Percentiles rank a stretch among this genome's conserved stretches.
Evolutionary conservation across 2,888 invertebrate species (phyloP).

Genomic region (Trissoscelio sp.): DNA sequence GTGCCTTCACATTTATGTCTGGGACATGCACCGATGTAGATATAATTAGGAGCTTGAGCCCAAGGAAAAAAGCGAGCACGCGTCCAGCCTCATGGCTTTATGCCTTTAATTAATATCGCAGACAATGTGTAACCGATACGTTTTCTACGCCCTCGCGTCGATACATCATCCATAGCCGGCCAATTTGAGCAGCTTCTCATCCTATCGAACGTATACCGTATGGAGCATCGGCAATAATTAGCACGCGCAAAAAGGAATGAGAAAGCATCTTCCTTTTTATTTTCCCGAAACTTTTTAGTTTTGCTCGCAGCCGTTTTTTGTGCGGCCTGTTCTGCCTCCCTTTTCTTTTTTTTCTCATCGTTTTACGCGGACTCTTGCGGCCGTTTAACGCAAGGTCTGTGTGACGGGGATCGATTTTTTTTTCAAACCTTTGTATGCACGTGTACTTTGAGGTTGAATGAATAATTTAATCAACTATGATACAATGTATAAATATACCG

Average conservation of each 20-base stretch:
- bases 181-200: constrained; percentile 52
- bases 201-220: constrained; percentile 60
- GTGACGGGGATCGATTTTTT: constrained; percentile 46
- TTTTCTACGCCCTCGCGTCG: constrained; percentile 63
- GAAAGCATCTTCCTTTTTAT: constrained; percentile 55
- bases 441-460: constrained; percentile 33
- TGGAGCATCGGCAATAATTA: constrained; percentile 67
- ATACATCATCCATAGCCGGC: constrained; percentile 61
- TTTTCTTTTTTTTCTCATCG: constrained; percentile 15
- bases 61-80: constrained; percentile 57
- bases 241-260: constrained; percentile 61
- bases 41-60: constrained; percentile 38
- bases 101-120: constrained; percentile 69
- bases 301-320: constrained; percentile 21
- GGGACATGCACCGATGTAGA: constrained; percentile 44
- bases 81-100: constrained; percentile 55
- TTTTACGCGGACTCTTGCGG: constrained; percentile 16
- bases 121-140: constrained; percentile 68
- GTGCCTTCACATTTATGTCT: constrained; percentile 30
- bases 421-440: constrained; percentile 44
- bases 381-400: constrained; percentile 50
- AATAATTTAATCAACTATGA: constrained; percentile 46
- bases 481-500: constrained; percentile 49
- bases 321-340: constrained; percentile 2
- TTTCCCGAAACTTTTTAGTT: constrained; percentile 38